Conservation (phyloP, 1,140 invertebrate genomes). For the Eciton burchellii region DNA sequence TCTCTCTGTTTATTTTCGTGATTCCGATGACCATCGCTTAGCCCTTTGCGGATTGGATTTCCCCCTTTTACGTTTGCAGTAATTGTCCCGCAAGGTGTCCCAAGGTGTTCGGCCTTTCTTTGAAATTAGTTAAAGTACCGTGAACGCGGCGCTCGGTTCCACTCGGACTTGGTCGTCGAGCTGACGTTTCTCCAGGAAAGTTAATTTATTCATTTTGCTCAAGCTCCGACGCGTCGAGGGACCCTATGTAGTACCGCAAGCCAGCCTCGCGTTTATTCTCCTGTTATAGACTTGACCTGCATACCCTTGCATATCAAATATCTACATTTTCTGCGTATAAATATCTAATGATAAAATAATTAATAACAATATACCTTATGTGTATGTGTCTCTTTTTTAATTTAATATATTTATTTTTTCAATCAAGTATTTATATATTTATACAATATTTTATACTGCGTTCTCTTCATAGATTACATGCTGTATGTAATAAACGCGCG, state of each 20-base stretch:
- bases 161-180: background rate
- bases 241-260: slow-evolving; percentile 17
- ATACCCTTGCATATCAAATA: slow-evolving; percentile 28
- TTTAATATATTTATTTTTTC: slow-evolving; percentile 86
- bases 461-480: slow-evolving; percentile 77
- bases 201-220: slow-evolving; percentile 9
- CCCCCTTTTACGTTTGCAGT: background rate
- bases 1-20: slow-evolving; percentile 2
- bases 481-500: slow-evolving; percentile 64
- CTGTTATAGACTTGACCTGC: slow-evolving; percentile 71
- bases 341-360: slow-evolving; percentile 67
- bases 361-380: slow-evolving; percentile 78
- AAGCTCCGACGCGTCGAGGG: slow-evolving; percentile 16
- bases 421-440: slow-evolving; percentile 85
- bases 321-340: slow-evolving; percentile 72
- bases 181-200: background rate
- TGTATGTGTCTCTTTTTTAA: slow-evolving; percentile 84
- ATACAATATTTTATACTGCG: slow-evolving; percentile 85
- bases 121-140: background rate
- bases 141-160: too few species aligned
- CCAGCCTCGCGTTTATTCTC: slow-evolving; percentile 53
- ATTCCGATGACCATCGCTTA: background rate
- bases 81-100: slow-evolving; percentile 1
- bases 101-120: background rate
- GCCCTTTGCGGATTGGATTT: background rate